Evolutionary conservation across 2,888 invertebrate species (phyloP), one percentile per base, ranked within the genome.

Genomic region (Rhabditophanes sp.): DNA sequence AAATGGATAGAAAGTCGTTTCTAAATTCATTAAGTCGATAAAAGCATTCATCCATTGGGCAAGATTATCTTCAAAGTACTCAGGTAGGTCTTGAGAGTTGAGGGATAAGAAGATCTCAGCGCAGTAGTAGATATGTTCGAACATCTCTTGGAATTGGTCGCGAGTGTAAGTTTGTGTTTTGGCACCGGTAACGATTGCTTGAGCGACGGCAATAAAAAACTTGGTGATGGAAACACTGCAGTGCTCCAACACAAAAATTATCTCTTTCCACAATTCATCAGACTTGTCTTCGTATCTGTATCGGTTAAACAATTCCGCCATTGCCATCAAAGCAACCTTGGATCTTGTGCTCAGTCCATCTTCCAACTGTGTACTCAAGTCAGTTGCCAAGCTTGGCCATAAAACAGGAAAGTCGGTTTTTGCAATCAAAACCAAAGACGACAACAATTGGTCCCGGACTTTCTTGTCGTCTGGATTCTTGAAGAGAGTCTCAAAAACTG

Each of bases 41-140:
- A 93, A 80, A 57, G 83, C 77, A 0, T 76, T 75, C 88, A 96
- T 93, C 93, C 96, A 96, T 1, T 74, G 75, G 15, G 73, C 72
- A 79, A 96, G 87, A 66, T 90, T 87, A 65, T 99, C 61, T 49
- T 96, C 96, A 66, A 96, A 99, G 71, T 83, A 90, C 70, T 96
- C 96, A 0, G 96, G 96, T 50, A 96, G 70, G 68, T 96, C 96
- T 74, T 96, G 96, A 48, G 78, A 82, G 68, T 93, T 96, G 14
- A 96, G 74, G 0, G 90, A 90, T 68, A 84, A 84, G 72, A 93
- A 99, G 30, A 96, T 82, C 69, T 93, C 88, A 59, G n/a, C n/a
- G n/a, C n/a, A n/a, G n/a, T 80, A 79, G 37, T 87, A 79, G n/a
- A n/a, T n/a, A n/a, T n/a, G n/a, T n/a, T n/a, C n/a, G n/a, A n/a